Evolutionary conservation across 2,888 invertebrate genomes (phyloP), one percentile per base, ranked within the genome.

Genomic region (Cephus runcator): DNA sequence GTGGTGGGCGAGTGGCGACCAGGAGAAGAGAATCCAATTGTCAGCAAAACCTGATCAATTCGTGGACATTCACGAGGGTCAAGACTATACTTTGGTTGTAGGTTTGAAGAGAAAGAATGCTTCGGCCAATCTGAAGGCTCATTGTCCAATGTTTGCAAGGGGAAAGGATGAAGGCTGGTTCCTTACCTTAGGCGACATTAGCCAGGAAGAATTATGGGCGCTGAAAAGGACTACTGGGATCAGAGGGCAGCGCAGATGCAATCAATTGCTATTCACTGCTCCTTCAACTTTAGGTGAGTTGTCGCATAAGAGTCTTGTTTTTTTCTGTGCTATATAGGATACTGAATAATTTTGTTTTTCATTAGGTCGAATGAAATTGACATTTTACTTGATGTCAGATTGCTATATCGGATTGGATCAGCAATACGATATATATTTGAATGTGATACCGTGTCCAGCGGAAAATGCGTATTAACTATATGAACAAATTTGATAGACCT

Each of bases 161-260:
- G 95, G 96, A 69, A 99, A 99, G 92, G 97, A 97, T 88, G 99
- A 99, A 90, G 97, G 98, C 78, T 99, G 99, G 99, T 96, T 99
- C 92, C 89, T 98, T 2, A 94, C 98, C 0, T 92, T 99, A 12
- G 98, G 98, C 3, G 94, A 95, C 34, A 92, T 94, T 34, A 94
- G 95, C 76, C 92, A 92, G 1, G 93, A 94, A 34, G 97, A 98
- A 86, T 93, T 99, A 68, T 91, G 96, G 81, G 97, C 98, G 1
- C 92, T 99, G 88, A 98, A 98, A 90, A 92, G 98, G 75, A 93
- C 96, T 0, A 91, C 93, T 0, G 92, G 92, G 31, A 84, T 95
- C 11, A 93, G 92, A 69, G 93, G 93, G 31, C 91, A 89, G 15
- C 90, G 90, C 75, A 92, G 90, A 78, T 92, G 92, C 79, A 93